phyloP scores from a whole-genome alignment of 2,888 invertebrate species.

The Andrena hattorfiana region DNA sequence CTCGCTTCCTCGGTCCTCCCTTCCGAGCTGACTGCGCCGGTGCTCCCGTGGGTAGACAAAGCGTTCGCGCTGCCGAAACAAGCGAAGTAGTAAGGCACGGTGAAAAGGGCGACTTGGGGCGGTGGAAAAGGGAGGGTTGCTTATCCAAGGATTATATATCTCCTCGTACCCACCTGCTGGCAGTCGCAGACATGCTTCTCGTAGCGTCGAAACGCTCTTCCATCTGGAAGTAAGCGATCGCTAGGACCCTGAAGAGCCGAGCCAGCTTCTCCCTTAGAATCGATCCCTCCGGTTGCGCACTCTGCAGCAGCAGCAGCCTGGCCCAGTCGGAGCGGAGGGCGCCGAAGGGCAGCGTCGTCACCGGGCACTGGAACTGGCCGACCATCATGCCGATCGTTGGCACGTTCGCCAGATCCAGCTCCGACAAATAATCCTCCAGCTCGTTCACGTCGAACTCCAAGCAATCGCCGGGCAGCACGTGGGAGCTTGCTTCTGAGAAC shows the following conservation, averaged over 20 bases:
- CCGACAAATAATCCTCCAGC: conserved; percentile 59
- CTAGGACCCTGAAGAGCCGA: conserved; percentile 68
- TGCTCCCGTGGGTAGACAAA: background rate
- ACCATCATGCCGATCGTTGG: conserved; percentile 54
- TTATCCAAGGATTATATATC: background rate
- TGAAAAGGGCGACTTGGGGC: too few species aligned
- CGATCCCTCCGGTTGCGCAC: conserved; percentile 67
- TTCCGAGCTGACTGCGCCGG: background rate
- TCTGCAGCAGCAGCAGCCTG: conserved; percentile 66
- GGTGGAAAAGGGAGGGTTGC: background rate
- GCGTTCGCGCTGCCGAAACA: background rate
- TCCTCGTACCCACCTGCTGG: conserved; percentile 31
- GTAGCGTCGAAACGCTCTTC: conserved; percentile 44
- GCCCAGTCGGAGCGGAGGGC: conserved; percentile 73
- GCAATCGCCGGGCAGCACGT: conserved; percentile 39
- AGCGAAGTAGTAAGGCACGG: background rate
- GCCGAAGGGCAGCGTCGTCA: conserved; percentile 70
- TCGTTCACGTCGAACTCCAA: conserved; percentile 48
- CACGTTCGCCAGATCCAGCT: conserved; percentile 47
- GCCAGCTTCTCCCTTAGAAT: conserved; percentile 66
- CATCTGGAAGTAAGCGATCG: conserved; percentile 65
- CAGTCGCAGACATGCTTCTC: background rate
- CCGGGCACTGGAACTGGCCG: conserved; percentile 50
- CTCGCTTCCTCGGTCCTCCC: background rate
- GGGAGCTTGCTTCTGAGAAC: conserved; percentile 17